Percentiles rank a stretch among this genome's conserved stretches.
Evolutionary conservation across 2,888 invertebrate genomes (phyloP).

Genomic region (Hirtodrosophila histrioides): DNA sequence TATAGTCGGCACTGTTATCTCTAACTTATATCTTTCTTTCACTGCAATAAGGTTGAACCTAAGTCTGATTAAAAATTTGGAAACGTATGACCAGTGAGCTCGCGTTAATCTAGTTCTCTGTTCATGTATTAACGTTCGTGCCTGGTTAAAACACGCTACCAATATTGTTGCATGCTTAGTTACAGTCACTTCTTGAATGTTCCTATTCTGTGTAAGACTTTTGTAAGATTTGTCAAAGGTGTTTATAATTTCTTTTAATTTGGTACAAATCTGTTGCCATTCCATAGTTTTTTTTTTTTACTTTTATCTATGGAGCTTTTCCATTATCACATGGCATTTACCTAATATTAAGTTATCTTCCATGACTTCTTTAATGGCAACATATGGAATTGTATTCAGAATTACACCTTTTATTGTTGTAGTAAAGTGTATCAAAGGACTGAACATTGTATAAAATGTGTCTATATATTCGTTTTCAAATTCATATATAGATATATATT

Average conservation of each 20-base stretch:
- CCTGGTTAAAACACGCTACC: conserved; percentile 1
- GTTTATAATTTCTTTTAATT: conserved; percentile 1
- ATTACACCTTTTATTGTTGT: too few relatives aligned
- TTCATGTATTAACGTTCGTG: neutral
- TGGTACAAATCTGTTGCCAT: conserved; percentile 1
- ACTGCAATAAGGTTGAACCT: neutral
- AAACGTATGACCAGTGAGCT: neutral
- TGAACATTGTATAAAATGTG: neutral
- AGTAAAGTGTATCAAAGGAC: too few relatives aligned
- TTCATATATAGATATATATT: too few relatives aligned
- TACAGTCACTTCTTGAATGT: neutral
- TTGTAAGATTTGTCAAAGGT: neutral
- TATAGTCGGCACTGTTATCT: neutral
- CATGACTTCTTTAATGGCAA: too few relatives aligned
- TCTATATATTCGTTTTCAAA: too few relatives aligned
- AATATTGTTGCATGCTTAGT: neutral
- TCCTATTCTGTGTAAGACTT: neutral
- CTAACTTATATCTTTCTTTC: neutral
- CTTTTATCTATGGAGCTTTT: neutral
- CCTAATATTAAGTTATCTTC: too few relatives aligned
- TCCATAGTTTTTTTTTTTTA: neutral
- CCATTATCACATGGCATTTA: too few relatives aligned
- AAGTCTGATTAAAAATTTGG: neutral
- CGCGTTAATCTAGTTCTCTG: too few relatives aligned
- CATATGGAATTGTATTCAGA: too few relatives aligned